phyloP scores from a whole-genome alignment of 2,113 vertebrate genomes.

The Chaenocephalus aceratus region DNA sequence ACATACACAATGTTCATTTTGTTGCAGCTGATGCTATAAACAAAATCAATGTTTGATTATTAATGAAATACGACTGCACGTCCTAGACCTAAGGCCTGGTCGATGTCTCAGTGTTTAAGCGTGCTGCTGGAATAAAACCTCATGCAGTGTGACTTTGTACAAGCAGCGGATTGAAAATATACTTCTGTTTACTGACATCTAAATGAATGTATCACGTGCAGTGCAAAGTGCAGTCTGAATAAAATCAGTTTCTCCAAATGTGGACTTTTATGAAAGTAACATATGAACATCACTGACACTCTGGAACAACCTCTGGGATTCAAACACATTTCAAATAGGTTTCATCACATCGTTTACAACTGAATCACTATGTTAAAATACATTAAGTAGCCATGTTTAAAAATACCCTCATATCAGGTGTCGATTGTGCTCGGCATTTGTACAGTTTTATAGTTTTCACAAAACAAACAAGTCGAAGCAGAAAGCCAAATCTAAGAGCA shows the following conservation, averaged over 20 bases:
- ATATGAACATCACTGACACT: conserved; percentile 48
- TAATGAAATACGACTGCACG: conserved; percentile 25
- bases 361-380: conserved; percentile 52
- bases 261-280: conserved; percentile 22
- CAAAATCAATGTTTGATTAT: conserved; percentile 29
- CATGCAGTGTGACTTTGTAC: conserved; percentile 49
- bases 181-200: conserved; percentile 45
- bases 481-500: conserved; percentile 53
- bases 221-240: conserved; percentile 62
- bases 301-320: conserved; percentile 14
- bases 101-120: conserved; percentile 24
- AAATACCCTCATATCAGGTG: conserved; percentile 33
- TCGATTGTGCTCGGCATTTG: conserved; percentile 52
- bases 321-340: conserved; percentile 49
- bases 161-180: conserved; percentile 28
- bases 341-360: conserved; percentile 52
- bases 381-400: conserved; percentile 24
- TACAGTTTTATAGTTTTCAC: conserved; percentile 47
- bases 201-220: conserved; percentile 60
- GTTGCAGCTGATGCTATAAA: conserved; percentile 30
- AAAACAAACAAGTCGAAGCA: conserved; percentile 52
- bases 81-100: conserved; percentile 6
- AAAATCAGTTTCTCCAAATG: conserved; percentile 49
- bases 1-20: conserved; percentile 30
- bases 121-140: conserved; percentile 33